phyloP scores from a whole-genome alignment of 1,140 invertebrate species.

The Apis laboriosa region DNA sequence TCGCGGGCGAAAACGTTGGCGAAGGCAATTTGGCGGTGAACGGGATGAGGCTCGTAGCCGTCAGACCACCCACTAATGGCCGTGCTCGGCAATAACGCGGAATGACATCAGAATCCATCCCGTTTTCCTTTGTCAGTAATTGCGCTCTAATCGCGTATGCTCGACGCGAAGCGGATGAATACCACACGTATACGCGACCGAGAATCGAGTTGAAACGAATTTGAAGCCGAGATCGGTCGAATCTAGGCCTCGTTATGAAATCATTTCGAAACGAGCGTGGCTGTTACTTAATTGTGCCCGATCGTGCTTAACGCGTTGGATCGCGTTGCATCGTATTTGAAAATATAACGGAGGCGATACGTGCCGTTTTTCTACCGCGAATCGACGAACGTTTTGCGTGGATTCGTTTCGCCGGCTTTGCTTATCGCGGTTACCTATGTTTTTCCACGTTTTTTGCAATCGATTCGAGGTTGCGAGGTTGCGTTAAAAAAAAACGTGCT shows the following conservation, averaged over 20 bases:
- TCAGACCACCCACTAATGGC: not conserved
- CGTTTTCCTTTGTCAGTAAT: conserved; percentile 19
- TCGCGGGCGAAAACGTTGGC: no score
- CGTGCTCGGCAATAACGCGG: conserved; percentile 5
- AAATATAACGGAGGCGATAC: not conserved
- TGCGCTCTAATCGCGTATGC: conserved; percentile 23
- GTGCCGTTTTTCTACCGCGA: not conserved
- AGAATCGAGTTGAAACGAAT: conserved; percentile 37
- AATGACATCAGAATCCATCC: conserved; percentile 19
- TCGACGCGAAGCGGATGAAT: conserved; percentile 21
- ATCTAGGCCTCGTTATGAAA: conserved; percentile 64
- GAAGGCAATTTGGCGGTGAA: not conserved
- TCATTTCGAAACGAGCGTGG: conserved; percentile 49
- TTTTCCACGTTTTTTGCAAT: not conserved
- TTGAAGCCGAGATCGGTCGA: conserved; percentile 43
- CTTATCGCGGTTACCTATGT: not conserved
- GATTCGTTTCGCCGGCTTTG: not conserved
- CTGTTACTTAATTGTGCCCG: conserved; percentile 60
- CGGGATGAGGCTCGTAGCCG: not conserved
- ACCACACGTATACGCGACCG: not conserved
- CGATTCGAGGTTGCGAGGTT: not conserved
- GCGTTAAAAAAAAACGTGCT: not conserved
- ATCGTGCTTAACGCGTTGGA: conserved; percentile 30
- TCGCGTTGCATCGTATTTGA: conserved; percentile 1
- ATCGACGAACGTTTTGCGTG: not conserved